Conservation (phyloP, 1,140 invertebrate species). For the Penaeus vannamei region DNA sequence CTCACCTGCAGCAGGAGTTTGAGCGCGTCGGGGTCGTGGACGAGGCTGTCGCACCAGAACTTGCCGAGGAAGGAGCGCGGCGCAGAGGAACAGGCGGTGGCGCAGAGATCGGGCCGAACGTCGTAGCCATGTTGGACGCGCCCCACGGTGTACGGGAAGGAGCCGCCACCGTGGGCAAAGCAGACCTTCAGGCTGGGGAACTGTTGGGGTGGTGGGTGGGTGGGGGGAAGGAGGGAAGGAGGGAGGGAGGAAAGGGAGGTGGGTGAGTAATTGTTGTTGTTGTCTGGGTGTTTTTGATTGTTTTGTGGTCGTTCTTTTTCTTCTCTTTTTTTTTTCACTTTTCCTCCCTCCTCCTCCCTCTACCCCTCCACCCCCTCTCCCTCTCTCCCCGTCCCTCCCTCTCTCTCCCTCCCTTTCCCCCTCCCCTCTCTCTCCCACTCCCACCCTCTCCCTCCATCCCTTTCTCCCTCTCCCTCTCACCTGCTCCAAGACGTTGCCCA, state of each 20-base stretch:
- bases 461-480: constrained; percentile 69
- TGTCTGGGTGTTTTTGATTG: background rate
- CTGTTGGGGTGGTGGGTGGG: background rate
- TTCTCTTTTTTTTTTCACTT: too few species aligned
- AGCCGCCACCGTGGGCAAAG: constrained; percentile 78
- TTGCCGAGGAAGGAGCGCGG: constrained; percentile 74
- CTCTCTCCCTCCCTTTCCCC: too few species aligned
- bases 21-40: constrained; percentile 75
- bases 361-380: too few species aligned
- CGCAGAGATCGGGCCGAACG: constrained; percentile 77
- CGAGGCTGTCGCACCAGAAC: constrained; percentile 77
- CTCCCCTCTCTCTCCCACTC: too few species aligned
- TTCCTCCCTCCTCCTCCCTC: too few species aligned
- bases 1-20: constrained; percentile 73
- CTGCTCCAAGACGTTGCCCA: constrained; percentile 77
- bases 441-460: background rate
- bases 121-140: constrained; percentile 75
- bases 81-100: constrained; percentile 71
- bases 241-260: background rate
- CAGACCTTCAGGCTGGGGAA: constrained; percentile 72
- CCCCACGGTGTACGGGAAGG: constrained; percentile 77
- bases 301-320: too few species aligned
- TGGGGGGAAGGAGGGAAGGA: background rate
- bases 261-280: background rate
- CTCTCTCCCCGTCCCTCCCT: too few species aligned